These are phyloP conservation scores for Muscidifurax raptorellus DNA, from an alignment of 1,140 invertebrate species.

Conservation along the genomic window DNA sequence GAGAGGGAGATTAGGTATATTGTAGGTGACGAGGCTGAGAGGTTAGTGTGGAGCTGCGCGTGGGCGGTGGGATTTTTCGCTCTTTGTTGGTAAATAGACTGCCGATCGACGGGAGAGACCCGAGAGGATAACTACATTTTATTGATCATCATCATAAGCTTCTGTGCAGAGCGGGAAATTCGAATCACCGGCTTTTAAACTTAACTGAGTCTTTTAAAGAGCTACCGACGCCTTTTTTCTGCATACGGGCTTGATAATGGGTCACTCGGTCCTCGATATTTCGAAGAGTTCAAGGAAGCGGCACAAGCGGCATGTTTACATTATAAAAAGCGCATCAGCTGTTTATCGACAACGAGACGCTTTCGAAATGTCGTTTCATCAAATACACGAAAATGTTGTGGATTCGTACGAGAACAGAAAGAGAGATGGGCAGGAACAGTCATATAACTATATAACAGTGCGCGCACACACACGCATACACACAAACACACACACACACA, in stretches of 20 bases:
- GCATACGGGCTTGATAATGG: neutral
- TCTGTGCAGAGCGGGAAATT: slow-evolving; percentile 20
- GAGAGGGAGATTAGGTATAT: neutral
- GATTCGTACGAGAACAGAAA: neutral
- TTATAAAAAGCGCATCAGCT: neutral
- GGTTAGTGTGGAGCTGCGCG: neutral
- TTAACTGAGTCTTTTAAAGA: neutral
- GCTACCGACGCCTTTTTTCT: no score
- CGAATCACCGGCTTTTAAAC: neutral
- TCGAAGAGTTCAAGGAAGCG: neutral
- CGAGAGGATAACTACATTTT: neutral
- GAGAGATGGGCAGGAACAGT: no score
- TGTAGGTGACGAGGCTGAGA: neutral
- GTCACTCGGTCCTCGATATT: neutral
- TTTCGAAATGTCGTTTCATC: neutral
- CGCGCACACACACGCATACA: neutral
- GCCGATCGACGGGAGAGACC: no score
- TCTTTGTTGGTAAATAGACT: neutral
- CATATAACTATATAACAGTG: neutral
- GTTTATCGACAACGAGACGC: neutral
- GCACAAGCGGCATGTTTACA: neutral
- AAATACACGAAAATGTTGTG: neutral
- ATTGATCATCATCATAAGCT: slow-evolving; percentile 24
- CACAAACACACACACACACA: neutral
- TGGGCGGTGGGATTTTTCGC: neutral